Base-by-base conservation (phyloP, 1,140 invertebrate species). In the Archivesica marissinica region DNA sequence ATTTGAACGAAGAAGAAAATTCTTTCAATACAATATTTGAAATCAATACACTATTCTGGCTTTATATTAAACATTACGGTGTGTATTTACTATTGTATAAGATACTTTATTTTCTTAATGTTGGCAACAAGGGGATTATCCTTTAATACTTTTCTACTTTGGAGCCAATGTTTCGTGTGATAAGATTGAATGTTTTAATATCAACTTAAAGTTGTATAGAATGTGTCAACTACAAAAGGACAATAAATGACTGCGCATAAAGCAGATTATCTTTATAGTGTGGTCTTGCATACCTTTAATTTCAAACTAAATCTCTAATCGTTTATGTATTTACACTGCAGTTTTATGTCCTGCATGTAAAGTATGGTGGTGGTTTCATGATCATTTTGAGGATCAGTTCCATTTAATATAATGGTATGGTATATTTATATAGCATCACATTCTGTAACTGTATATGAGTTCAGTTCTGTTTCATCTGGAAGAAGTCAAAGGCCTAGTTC, bases 21-120 rank as follows among this genome's bases (percentile, higher is more conserved):
- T 72, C 44, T 41, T 17, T 72, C 68, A 33, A 50, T 72, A 47
- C 39, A 50, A 72, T 47, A 41, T 72, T 72, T 72, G 68, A 47
- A 72, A 72, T 72, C 68, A 72, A 72, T 72, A 72, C 68, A 50
- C 28, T 33, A 72, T 30, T 66, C 33, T 72, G 25, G 41, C n/a
- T 72, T 50, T 64, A 64, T 64, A 17, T 35, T 17, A 64, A 64
- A 64, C 30, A 64, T 35, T 64, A 35, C 2, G 6, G 59, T 64
- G 59, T 64, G n/a, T 64, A 20, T 64, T 64, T 64, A 20, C 59
- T 35, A 64, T 3, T 64, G 54, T 64, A 33, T 35, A 64, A 1
- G 25, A 64, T 64, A 35, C 7, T 17, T 64, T 64, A 64, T 64
- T 64, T 64, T 35, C n/a, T n/a, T n/a, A 33, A 64, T 64, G 38